These are phyloP conservation scores for Hexactinellida sp. DNA, from an alignment of 37 sponge, comb jelly and placozoan species.

Conservation along the genomic window DNA sequence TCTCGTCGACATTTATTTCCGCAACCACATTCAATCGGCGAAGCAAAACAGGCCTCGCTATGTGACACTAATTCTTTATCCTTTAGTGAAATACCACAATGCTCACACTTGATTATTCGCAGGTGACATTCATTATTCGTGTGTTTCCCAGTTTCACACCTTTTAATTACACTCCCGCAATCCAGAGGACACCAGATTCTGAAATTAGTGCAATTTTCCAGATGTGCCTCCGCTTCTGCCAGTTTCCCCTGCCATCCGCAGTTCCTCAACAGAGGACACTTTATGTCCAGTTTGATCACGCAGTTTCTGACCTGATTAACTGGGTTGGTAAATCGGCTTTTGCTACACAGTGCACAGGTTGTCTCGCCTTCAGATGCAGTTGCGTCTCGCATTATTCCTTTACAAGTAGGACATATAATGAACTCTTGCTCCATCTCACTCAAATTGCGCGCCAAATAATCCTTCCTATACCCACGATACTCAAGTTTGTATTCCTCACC, in stretches of 20 bases:
- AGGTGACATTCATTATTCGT: neutral
- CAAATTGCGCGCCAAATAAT: neutral
- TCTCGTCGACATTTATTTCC: neutral
- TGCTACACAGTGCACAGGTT: neutral
- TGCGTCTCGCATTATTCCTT: neutral
- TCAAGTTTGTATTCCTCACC: neutral
- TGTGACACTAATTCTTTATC: neutral
- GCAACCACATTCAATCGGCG: neutral
- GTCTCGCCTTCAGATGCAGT: neutral
- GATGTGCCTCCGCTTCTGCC: neutral
- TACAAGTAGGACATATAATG: neutral
- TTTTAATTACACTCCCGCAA: neutral
- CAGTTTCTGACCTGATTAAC: neutral
- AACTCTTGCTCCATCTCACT: neutral
- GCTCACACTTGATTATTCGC: neutral
- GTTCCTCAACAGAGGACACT: neutral
- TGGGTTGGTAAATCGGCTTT: neutral
- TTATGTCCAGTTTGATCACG: neutral
- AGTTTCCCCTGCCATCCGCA: neutral
- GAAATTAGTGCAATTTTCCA: neutral
- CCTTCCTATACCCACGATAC: neutral
- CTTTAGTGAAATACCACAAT: neutral
- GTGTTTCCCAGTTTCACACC: neutral
- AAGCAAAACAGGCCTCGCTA: neutral
- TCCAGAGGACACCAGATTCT: neutral